Base-by-base conservation (phyloP, 2,113 vertebrate genomes). In the Hippopotamus amphibius region DNA sequence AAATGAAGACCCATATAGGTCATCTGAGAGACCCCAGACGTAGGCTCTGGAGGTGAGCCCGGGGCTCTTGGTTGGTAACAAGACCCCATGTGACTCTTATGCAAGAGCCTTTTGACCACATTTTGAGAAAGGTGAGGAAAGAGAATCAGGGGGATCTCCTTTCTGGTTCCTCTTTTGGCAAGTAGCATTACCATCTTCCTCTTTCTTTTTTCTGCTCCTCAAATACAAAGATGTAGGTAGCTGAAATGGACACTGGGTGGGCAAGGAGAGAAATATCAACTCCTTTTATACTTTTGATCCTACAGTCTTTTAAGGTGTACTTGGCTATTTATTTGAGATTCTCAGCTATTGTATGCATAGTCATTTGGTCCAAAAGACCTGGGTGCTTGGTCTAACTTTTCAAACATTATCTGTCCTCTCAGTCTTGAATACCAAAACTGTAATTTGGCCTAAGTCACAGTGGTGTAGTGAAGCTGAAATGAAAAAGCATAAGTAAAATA, bases 311-410 rank as follows among this genome's bases (percentile, higher is more conserved):
- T 37, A 91, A 97, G 4, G 1, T 46, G 0, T 69, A 61, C 33
- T 68, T 87, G 41, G 21, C 10, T 96, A 57, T 77, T 93, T 76
- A 89, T 59, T 76, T 59, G 85, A 77, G 19, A 19, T 72, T 90
- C 57, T 90, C 50, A 69, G 63, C 46, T 80, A 71, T 69, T 92
- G 93, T 90, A 83, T 53, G 61, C 30, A 63, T 57, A 37, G 1
- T 65, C 30, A 93, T 33, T 55, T 80, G 16, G 24, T 59, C 11
- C 71, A 74, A 69, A 97, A 86, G 68, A 90, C 28, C 16, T 71
- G 50, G 26, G 6, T 57, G 5, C n/a, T 89, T 69, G 33, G 61
- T 94, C 7, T 74, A 85, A 86, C 28, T 81, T 91, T 85, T 97
- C 71, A 84, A 59, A 85, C 16, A 57, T 53, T 50, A 85, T 71